A percentile compares a stretch with the other conserved stretches of the same genome.
Conservation (phyloP, 2,888 invertebrate genomes). For the Ceriagrion tenellum region DNA sequence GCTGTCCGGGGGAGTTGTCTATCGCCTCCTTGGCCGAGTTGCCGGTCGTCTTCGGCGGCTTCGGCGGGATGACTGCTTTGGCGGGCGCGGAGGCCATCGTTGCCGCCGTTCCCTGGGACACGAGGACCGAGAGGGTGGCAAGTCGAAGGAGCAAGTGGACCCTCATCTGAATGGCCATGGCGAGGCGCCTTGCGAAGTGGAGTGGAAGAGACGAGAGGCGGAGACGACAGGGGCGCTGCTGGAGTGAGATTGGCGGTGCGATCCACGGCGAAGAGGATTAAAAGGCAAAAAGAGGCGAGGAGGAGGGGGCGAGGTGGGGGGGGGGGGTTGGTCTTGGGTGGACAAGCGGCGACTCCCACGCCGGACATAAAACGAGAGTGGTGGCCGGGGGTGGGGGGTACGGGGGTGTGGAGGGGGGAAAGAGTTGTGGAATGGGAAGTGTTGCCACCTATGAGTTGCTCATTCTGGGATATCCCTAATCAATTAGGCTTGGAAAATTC, state of each 20-base stretch:
- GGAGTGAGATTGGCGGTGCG: neutral
- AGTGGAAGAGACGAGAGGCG: neutral
- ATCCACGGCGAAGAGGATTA: neutral
- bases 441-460: too few species aligned
- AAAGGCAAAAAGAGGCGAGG: too few species aligned
- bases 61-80: neutral
- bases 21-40: neutral
- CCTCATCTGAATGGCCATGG: neutral
- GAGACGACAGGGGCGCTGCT: neutral
- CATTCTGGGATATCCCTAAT: too few species aligned
- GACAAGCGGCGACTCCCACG: neutral
- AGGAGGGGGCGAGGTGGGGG: neutral
- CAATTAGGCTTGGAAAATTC: too few species aligned
- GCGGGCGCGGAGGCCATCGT: neutral
- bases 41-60: neutral
- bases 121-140: neutral
- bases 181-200: neutral
- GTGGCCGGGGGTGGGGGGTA: too few species aligned
- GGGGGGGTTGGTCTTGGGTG: neutral
- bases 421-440: neutral
- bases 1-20: constrained; percentile 59
- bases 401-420: neutral
- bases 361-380: neutral
- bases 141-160: neutral
- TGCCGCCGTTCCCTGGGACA: neutral